Conservation (phyloP, 2,113 vertebrate species). For the Hippoglossus stenolepis region DNA sequence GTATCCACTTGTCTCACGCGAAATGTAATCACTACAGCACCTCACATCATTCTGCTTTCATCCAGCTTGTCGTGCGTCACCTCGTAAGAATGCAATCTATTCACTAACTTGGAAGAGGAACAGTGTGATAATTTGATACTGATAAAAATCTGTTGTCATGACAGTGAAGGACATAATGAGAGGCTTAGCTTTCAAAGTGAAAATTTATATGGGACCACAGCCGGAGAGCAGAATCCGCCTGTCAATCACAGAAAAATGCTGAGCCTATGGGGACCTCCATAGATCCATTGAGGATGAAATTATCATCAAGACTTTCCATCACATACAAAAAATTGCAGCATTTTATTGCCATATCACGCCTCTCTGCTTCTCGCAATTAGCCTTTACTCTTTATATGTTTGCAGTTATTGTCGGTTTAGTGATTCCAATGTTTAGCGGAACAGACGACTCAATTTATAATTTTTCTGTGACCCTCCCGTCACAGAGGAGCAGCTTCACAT, state of each 20-base stretch:
- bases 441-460: too few species aligned
- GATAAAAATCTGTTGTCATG: slow-evolving; percentile 70
- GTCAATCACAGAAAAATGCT: slow-evolving; percentile 43
- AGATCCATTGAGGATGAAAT: slow-evolving; percentile 30
- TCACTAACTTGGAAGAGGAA: slow-evolving; percentile 59
- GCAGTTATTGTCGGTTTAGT: neutral
- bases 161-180: slow-evolving; percentile 56
- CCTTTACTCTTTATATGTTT: slow-evolving; percentile 27
- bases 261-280: slow-evolving; percentile 31
- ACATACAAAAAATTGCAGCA: slow-evolving; percentile 21
- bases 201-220: slow-evolving; percentile 54
- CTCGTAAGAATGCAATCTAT: slow-evolving; percentile 65
- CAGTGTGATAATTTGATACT: slow-evolving; percentile 68
- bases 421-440: slow-evolving; percentile 25
- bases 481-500: neutral
- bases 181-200: slow-evolving; percentile 57
- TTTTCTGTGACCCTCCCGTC: neutral
- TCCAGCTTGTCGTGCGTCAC: slow-evolving; percentile 56
- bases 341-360: slow-evolving; percentile 9
- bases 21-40: slow-evolving; percentile 60
- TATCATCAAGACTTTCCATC: slow-evolving; percentile 46
- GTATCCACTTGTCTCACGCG: slow-evolving; percentile 71
- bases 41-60: slow-evolving; percentile 48
- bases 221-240: slow-evolving; percentile 27
- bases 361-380: slow-evolving; percentile 19